Evolutionary conservation across 2,888 invertebrate species (phyloP), one percentile per base, ranked within the genome.

Genomic region (Deilephila elpenor): DNA sequence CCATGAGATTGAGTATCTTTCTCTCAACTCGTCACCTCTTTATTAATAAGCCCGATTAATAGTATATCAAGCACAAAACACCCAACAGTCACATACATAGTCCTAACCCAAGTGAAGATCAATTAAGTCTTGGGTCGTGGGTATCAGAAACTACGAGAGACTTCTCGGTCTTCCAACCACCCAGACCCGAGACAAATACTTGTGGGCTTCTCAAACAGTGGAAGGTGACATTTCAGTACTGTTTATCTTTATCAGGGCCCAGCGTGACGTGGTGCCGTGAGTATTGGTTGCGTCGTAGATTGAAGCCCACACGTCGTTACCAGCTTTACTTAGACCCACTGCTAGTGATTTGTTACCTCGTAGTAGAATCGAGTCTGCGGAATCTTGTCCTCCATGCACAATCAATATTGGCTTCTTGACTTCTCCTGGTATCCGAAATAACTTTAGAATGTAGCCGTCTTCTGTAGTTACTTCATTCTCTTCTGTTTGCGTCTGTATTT

Each of bases 261-360:
- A 76, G 56, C 8, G 37, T 64, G 0, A 25, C 17, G 60, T 78
- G 76, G 19, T 44, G 62, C n/a, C 75, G 74, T 56, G 75, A 79
- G 62, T 78, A 75, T 20, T 75, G 75, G 60, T 77, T 77, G 6
- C 76, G 75, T 29, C 76, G 71, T 67, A 76, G 73, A 53, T 78
- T 78, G 3, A 74, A 4, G 76, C 11, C 77, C 77, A 78, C 11
- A 78, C 56, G 64, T 96, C 95, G 76, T 92, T 95, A 0, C 95
- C 95, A 14, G 82, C 82, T 62, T 93, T 90, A 0, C 93, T 91
- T 60, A 95, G 79, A 5, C 74, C 72, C 5, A 80, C 74, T 0
- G 77, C 80, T 0, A 86, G 59, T 0, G 86, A 86, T 0, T n/a
- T 59, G 7, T 82, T 74, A 0, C 84, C 85, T 71, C 84, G 78